These are phyloP conservation scores for Aquatica leii DNA, from an alignment of 2,888 invertebrate species.

Conservation along the genomic window DNA sequence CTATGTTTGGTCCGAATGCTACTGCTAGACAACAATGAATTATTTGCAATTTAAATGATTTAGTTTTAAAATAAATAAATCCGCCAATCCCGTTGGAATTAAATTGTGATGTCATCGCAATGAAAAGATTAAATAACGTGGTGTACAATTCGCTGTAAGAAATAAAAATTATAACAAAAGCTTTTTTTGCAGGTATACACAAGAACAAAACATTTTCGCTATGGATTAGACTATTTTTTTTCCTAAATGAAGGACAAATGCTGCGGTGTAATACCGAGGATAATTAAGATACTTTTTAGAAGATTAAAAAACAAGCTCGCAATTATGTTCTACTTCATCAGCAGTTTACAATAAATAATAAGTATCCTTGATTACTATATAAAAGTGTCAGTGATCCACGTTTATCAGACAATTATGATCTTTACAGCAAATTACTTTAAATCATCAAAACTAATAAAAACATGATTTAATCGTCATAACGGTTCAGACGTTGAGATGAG, in stretches of 20 bases:
- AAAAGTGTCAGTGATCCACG: constrained; percentile 11
- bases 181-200: too few species aligned
- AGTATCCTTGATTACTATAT: constrained; percentile 13
- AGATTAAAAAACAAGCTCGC: constrained; percentile 4
- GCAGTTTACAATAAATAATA: constrained; percentile 6
- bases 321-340: constrained; percentile 2
- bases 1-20: neutral
- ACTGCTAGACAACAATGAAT: constrained; percentile 8
- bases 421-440: constrained; percentile 9
- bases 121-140: too few species aligned
- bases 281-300: neutral
- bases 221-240: too few species aligned
- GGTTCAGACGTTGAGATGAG: too few species aligned
- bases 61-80: constrained; percentile 8
- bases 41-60: constrained; percentile 12
- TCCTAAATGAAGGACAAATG: too few species aligned
- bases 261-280: too few species aligned
- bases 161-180: too few species aligned
- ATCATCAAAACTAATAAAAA: constrained; percentile 10
- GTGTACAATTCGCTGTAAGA: too few species aligned
- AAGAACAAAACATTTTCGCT: too few species aligned
- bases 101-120: neutral
- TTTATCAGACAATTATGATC: constrained; percentile 8
- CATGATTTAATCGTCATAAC: too few species aligned
- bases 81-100: neutral